phyloP scores from a whole-genome alignment of 2,797 vertebrate genomes.

The Nannoperca obscura region DNA sequence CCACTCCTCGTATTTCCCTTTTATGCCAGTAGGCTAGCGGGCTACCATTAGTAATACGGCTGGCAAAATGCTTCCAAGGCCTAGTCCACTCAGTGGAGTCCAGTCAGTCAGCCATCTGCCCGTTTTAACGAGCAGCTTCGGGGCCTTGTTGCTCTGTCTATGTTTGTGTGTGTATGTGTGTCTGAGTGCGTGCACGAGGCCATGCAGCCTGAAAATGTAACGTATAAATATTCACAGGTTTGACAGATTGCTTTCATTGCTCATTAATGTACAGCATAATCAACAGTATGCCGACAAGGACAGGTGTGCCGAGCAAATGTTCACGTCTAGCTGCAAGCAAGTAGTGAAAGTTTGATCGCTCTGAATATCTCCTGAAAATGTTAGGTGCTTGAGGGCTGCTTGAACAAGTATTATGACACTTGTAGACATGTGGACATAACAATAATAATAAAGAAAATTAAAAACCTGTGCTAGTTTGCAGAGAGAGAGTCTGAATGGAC shows the following conservation, averaged over 20 bases:
- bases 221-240: constrained; percentile 70
- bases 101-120: constrained; percentile 81
- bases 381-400: constrained; percentile 7
- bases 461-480: constrained; percentile 38
- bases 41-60: constrained; percentile 73
- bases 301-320: constrained; percentile 58
- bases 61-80: constrained; percentile 73
- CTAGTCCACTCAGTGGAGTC: constrained; percentile 55
- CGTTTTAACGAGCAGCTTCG: constrained; percentile 76
- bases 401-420: constrained; percentile 54
- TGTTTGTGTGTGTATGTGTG: constrained; percentile 36
- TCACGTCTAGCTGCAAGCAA: constrained; percentile 36
- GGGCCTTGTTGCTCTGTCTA: constrained; percentile 50
- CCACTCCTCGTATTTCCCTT: constrained; percentile 49
- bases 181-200: constrained; percentile 17
- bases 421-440: constrained; percentile 46
- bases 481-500: constrained; percentile 62
- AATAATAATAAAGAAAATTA: constrained; percentile 29
- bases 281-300: constrained; percentile 55
- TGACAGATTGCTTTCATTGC: constrained; percentile 73
- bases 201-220: constrained; percentile 44
- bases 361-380: constrained; percentile 19
- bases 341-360: constrained; percentile 15
- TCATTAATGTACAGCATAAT: constrained; percentile 61
- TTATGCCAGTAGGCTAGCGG: constrained; percentile 67